Percentiles rank a stretch among this genome's conserved stretches.
These are phyloP conservation scores for Diglossa cyanea DNA, from an alignment of 2,797 vertebrate genomes.

Conservation along the genomic window DNA sequence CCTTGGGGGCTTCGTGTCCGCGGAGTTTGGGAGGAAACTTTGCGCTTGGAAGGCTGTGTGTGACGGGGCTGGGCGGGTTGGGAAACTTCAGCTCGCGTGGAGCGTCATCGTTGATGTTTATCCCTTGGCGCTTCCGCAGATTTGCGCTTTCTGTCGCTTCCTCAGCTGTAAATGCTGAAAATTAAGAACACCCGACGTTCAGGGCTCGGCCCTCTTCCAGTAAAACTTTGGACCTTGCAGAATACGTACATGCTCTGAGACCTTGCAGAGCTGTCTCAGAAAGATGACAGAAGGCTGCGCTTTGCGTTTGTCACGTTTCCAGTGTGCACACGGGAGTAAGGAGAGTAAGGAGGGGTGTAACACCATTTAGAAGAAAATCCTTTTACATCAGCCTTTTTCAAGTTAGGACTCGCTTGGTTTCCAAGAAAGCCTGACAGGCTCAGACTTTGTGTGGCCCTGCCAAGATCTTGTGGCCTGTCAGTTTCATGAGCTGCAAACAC, in stretches of 20 bases:
- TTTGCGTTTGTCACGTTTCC: rapidly evolving
- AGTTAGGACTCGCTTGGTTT: background rate
- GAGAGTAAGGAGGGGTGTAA: background rate
- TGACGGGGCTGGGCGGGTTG: background rate
- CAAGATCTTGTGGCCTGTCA: background rate
- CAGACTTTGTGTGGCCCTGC: background rate
- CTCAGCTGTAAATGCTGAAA: background rate
- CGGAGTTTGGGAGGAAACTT: background rate
- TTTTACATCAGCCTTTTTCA: background rate
- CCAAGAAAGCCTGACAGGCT: background rate
- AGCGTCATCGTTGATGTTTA: background rate
- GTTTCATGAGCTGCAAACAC: background rate
- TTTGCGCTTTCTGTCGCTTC: background rate
- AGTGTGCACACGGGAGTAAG: rapidly evolving
- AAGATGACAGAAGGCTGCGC: rapidly evolving
- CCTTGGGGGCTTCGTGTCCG: rapidly evolving
- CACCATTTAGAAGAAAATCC: background rate
- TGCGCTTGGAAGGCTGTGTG: rapidly evolving
- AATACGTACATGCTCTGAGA: rapidly evolving
- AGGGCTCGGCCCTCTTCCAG: background rate
- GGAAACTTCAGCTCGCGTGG: rapidly evolving
- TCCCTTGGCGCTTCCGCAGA: background rate
- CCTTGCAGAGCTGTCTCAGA: background rate
- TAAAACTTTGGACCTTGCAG: background rate
- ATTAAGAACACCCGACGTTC: background rate